These are phyloP conservation scores for Gonioctena quinquepunctata DNA, from an alignment of 1,140 invertebrate species.

Conservation along the genomic window DNA sequence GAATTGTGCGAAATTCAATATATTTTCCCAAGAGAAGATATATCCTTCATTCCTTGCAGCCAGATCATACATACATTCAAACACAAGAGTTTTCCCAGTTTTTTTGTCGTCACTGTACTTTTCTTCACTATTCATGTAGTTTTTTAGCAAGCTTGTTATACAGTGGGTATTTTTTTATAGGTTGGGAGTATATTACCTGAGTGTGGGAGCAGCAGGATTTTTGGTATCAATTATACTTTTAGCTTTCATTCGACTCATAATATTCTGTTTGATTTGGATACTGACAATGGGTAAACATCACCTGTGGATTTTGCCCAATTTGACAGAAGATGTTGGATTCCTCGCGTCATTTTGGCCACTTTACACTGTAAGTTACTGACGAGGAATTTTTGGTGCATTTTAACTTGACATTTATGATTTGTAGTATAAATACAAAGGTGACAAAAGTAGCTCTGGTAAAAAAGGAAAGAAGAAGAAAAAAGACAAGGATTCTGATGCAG, in stretches of 20 bases:
- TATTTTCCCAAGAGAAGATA: too few species aligned
- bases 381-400: background rate
- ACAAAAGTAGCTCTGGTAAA: slow-evolving; percentile 58
- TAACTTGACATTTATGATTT: slow-evolving; percentile 39
- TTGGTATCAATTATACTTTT: slow-evolving; percentile 90
- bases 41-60: too few species aligned
- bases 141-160: too few species aligned
- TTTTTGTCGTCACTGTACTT: too few species aligned
- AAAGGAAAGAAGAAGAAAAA: slow-evolving; percentile 80
- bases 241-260: slow-evolving; percentile 83
- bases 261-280: slow-evolving; percentile 92
- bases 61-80: too few species aligned
- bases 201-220: slow-evolving; percentile 91
- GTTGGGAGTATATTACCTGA: slow-evolving; percentile 95
- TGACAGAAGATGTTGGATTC: slow-evolving; percentile 98
- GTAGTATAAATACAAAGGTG: slow-evolving; percentile 78
- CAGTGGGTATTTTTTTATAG: slow-evolving; percentile 61
- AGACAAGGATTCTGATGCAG: slow-evolving; percentile 75
- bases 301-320: slow-evolving; percentile 96
- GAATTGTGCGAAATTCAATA: too few species aligned
- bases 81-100: too few species aligned
- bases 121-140: too few species aligned
- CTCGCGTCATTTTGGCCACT: slow-evolving; percentile 98
- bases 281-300: slow-evolving; percentile 89
- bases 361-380: slow-evolving; percentile 74